Percentiles rank a stretch among this genome's conserved stretches.
phyloP scores from a whole-genome alignment of 2,113 vertebrate genomes.

The Xenopus borealis region DNA sequence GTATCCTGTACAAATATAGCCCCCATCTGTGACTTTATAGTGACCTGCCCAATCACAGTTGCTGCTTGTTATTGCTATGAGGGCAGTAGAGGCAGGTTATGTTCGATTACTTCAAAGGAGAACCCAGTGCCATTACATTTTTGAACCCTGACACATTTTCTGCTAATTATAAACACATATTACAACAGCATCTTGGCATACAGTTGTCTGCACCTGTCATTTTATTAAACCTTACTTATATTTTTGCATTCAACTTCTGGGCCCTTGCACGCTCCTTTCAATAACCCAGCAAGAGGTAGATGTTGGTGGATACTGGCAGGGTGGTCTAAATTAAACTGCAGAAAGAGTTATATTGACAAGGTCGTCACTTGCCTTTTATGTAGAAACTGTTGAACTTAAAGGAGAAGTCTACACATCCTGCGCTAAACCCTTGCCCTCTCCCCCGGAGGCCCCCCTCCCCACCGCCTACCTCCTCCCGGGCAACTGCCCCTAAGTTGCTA shows the following conservation, averaged over 20 bases:
- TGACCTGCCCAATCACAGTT: not conserved
- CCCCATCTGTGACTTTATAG: no score
- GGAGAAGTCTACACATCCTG: no score
- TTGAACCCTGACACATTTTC: not conserved
- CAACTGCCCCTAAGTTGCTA: no score
- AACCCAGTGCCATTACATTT: not conserved
- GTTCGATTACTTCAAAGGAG: conserved; percentile 18
- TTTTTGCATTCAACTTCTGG: not conserved
- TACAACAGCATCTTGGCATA: conserved; percentile 20
- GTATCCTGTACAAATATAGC: no score
- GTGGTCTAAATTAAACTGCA: conserved; percentile 4
- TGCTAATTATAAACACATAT: conserved; percentile 32
- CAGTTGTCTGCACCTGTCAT: conserved; percentile 19
- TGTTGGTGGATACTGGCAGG: conserved; percentile 13
- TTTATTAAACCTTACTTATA: not conserved
- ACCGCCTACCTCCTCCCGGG: no score
- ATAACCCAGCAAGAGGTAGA: not conserved
- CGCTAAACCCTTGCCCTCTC: no score
- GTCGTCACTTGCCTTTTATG: conserved; percentile 12
- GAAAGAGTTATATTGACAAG: conserved; percentile 31
- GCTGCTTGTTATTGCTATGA: not conserved
- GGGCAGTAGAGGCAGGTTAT: not conserved
- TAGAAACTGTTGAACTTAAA: conserved; percentile 7
- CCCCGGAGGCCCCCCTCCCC: no score
- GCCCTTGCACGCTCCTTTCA: conserved; percentile 19